phyloP scores from a whole-genome alignment of 2,888 invertebrate genomes.

The Thumatha senex region DNA sequence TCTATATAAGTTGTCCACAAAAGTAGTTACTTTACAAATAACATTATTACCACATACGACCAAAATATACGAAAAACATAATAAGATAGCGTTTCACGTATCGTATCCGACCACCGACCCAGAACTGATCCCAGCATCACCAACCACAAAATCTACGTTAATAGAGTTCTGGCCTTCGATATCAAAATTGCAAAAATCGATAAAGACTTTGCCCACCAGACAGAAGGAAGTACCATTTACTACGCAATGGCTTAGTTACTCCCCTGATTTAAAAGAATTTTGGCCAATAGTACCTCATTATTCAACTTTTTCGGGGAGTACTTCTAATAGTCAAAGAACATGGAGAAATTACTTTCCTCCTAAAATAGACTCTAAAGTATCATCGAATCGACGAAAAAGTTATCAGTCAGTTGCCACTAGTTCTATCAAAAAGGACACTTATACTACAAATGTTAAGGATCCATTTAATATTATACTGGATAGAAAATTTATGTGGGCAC shows the following conservation, averaged over 20 bases:
- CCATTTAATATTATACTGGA: not conserved
- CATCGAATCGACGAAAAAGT: not conserved
- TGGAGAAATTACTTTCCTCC: conserved; percentile 24
- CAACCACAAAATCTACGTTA: not conserved
- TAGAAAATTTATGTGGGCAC: not conserved
- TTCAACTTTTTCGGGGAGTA: not conserved
- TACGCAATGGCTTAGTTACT: not conserved
- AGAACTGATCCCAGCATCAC: not conserved
- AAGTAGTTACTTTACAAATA: not conserved
- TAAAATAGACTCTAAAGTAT: not conserved
- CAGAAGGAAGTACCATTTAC: not conserved
- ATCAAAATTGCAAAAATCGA: not conserved
- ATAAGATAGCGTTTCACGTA: not conserved
- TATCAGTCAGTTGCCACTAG: not conserved
- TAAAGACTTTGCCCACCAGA: not conserved
- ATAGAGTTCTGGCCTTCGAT: not conserved
- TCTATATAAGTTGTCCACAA: not conserved
- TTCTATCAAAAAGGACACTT: not conserved
- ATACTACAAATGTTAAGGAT: not conserved
- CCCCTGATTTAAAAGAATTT: not conserved
- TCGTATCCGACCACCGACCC: not conserved
- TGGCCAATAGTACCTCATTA: not conserved
- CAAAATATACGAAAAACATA: not conserved
- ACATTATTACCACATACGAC: not conserved
- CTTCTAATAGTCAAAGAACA: conserved; percentile 6